These are phyloP conservation scores for Nesogale talazaci DNA, from an alignment of 2,113 vertebrate species.

Conservation along the genomic window DNA sequence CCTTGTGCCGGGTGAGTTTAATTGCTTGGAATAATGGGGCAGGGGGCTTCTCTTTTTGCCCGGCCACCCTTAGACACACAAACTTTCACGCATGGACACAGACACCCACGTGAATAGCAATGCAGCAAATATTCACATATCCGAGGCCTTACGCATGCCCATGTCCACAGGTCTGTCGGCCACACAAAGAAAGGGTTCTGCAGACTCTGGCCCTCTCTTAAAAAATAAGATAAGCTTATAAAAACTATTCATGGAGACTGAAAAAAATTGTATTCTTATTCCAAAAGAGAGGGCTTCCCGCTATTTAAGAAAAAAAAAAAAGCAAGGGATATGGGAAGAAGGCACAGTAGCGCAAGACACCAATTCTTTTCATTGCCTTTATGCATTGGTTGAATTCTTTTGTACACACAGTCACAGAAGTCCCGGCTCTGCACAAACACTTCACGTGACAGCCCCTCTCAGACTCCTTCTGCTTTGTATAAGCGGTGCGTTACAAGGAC, in stretches of 20 bases:
- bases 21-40: conserved; percentile 94
- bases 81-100: conserved; percentile 52
- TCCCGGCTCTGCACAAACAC: conserved; percentile 49
- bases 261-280: conserved; percentile 33
- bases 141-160: not conserved
- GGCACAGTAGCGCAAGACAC: conserved; percentile 13
- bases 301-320: not conserved
- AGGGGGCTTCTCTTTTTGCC: conserved; percentile 79
- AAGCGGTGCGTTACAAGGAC: conserved; percentile 40
- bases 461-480: conserved; percentile 39
- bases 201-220: not conserved
- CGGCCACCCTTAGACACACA: conserved; percentile 27
- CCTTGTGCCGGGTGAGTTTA: conserved; percentile 89
- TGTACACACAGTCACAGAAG: conserved; percentile 25
- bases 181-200: not conserved
- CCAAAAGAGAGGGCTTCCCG: conserved; percentile 6
- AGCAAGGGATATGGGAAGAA: not conserved
- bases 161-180: not conserved
- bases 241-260: conserved; percentile 15
- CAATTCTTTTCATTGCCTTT: conserved; percentile 55
- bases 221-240: not conserved
- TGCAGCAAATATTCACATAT: not conserved
- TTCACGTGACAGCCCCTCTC: conserved; percentile 16
- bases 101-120: conserved; percentile 7
- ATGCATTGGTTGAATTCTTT: conserved; percentile 49